Conservation (phyloP, 2,797 vertebrate species). For the Rhabdomys pumilio region DNA sequence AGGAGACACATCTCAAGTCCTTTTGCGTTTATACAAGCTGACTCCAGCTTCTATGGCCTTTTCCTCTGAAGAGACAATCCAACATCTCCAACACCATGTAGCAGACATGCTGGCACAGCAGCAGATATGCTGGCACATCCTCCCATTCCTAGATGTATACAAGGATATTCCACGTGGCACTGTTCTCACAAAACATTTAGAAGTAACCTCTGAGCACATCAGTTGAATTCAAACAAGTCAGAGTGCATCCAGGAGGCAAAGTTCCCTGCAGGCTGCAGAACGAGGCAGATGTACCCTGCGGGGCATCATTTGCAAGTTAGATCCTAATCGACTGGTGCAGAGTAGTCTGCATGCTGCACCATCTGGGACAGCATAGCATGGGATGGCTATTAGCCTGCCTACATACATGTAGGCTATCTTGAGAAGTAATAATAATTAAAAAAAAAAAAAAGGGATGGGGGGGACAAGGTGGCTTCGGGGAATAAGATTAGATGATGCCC, state of each 20-base stretch:
- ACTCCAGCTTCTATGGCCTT: background rate
- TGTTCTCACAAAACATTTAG: constrained; percentile 55
- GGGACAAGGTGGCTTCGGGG: background rate
- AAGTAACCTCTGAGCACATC: constrained; percentile 18
- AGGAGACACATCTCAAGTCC: background rate
- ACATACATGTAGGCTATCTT: background rate
- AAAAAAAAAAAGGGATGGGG: background rate
- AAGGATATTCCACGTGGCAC: background rate
- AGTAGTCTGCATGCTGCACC: background rate
- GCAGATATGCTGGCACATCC: background rate
- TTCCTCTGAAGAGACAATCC: background rate
- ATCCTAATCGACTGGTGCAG: background rate
- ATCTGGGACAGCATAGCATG: background rate
- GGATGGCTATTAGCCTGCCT: background rate
- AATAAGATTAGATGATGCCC: background rate
- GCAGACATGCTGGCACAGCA: background rate
- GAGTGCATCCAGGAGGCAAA: background rate
- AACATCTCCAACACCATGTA: background rate
- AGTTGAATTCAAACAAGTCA: constrained; percentile 37
- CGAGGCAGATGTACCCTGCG: constrained; percentile 6
- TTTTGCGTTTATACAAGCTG: background rate
- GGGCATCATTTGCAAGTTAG: background rate
- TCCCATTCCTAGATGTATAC: background rate
- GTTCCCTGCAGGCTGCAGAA: background rate
- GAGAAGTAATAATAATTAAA: background rate